These are phyloP conservation scores for Amphipoea lucens DNA, from an alignment of 2,888 invertebrate genomes.

Conservation along the genomic window DNA sequence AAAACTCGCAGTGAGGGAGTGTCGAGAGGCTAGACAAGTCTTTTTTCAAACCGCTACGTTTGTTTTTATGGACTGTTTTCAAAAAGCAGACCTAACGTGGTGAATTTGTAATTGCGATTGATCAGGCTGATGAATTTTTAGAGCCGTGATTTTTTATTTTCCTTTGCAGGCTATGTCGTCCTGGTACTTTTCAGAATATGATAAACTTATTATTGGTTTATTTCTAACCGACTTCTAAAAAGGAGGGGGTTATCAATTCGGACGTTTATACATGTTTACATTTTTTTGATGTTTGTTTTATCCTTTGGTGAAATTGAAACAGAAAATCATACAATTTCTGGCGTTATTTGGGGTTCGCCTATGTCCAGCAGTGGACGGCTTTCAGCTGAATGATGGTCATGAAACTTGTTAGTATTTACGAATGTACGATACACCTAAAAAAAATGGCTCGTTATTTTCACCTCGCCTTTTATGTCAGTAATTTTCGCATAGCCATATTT, in stretches of 20 bases:
- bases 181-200: constrained; percentile 37
- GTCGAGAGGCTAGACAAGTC: constrained; percentile 67
- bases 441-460: neutral
- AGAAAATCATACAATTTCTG: no score
- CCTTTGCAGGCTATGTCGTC: constrained; percentile 24
- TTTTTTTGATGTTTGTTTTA: neutral
- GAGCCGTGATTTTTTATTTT: constrained; percentile 30
- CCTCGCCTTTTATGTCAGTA: neutral
- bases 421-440: neutral
- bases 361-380: neutral
- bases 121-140: constrained; percentile 47
- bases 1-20: constrained; percentile 72
- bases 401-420: neutral
- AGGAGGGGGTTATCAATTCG: no score
- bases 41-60: constrained; percentile 60
- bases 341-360: neutral
- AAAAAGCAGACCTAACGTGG: constrained; percentile 41
- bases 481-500: constrained; percentile 2
- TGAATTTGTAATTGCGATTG: constrained; percentile 63
- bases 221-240: no score
- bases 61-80: constrained; percentile 51
- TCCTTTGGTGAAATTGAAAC: neutral
- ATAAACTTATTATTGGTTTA: neutral
- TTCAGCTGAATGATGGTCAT: neutral
- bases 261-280: no score